Evolutionary conservation across 2,113 vertebrate genomes (phyloP), one percentile per base, ranked within the genome.

Genomic region (Odocoileus virginianus): DNA sequence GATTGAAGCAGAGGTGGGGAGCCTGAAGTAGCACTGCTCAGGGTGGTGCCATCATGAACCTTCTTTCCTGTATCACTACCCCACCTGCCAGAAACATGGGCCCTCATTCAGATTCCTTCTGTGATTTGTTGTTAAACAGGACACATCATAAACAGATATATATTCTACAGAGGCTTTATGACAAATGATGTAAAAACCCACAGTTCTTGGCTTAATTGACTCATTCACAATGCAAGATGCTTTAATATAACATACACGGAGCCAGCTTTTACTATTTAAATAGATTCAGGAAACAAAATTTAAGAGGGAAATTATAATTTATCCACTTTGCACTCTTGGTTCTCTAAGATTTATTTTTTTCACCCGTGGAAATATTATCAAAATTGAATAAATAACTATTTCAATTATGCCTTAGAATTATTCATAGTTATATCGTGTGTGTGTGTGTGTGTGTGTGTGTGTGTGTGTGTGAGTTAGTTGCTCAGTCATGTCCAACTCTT

Each of bases 1-100:
- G 96, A 94, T 96, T 97, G 93, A 95, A 97, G 91, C 74, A 92
- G 82, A 98, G 94, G 50, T 55, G 12, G 50, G 90, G 54, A 97
- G 43, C 25, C 54, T 96, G 94, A 96, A 97, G 79, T 76, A 94
- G 60, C 45, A 61, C 58, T 54, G 47, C 54, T 55, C 6, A 88
- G 78, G 52, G 40, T n/a, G 17, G 60, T 96, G 85, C 21, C 3
- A 0, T 92, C 78, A n/a, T 0, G 4, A 96, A 52, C 54, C 28
- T 6, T 94, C 36, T 93, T 93, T 82, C 1, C 84, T 88, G 28
- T 96, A 47, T 25, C 0, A 0, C 30, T 86, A n/a, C 33, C 92
- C 83, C 50, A 89, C 23, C 1, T 91, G 82, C 81, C 45, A 71
- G 74, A 91, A 87, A 95, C 90, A 96, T 92, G 64, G 36, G 12